Base-by-base conservation (phyloP, 2,797 vertebrate genomes). In the Ambastaia sidthimunki region DNA sequence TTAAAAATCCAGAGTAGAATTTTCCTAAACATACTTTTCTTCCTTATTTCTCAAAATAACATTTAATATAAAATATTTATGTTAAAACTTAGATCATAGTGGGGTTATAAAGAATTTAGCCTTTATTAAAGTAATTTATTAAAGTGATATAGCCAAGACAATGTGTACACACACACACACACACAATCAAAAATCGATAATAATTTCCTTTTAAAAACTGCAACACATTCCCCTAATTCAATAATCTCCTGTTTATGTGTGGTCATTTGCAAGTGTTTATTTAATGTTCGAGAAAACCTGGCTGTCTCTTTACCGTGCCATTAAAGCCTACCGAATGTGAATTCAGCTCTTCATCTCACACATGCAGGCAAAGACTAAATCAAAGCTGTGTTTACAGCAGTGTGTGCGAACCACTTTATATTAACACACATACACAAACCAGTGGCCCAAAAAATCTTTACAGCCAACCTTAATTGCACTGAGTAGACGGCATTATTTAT, bases 371-470 rank as follows among this genome's bases (percentile, higher is more conserved):
- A 9, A 59, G 37, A 74, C 72, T 77, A 65, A 67, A 44, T 31
- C 11, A 0, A 47, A 68, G 54, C 21, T 21, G 48, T 60, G 47
- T 71, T 63, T 71, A 78, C 47, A 71, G n/a, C 28, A 7, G 2
- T 63, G 47, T 60, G 23, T 34, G 19, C 55, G 71, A 71, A 78
- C 54, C 31, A 69, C 76, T 63, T 63, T 71, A 52, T 25, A 69
- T 48, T 77, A 69, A 15, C 10, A 37, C 25, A 19, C 7, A 44
- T 44, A 63, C 55, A 74, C 62, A 71, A 63, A 78, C 37, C 66
- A 69, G 7, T 19, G 28, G 3, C 48, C 63, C 37, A 71, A 71
- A 57, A 73, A 48, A 74, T 50, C 69, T 72, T 66, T 78, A 76
- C 60, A 72, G 74, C 12, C 41, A 59, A 37, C 37, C 52, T 59